Evolutionary conservation across 2,797 vertebrate genomes (phyloP).

Genomic region (Halcyon smyrnensis): DNA sequence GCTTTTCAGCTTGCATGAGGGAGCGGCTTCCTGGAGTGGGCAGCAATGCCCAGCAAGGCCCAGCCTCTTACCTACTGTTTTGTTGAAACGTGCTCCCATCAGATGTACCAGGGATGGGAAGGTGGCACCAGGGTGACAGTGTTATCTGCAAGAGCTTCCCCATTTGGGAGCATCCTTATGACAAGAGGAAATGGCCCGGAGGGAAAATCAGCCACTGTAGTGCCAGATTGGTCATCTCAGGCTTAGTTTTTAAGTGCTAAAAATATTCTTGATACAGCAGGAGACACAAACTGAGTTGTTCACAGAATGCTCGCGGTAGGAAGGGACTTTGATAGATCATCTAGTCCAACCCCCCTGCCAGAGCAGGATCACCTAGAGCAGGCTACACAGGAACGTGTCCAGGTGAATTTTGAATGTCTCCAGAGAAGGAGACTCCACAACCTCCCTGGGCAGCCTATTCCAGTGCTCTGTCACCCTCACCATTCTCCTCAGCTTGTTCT

Average conservation of each 20-base stretch:
- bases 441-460: too few species aligned
- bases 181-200: not conserved
- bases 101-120: not conserved
- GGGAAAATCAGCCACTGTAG: not conserved
- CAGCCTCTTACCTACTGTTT: not conserved
- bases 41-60: not conserved
- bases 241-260: not conserved
- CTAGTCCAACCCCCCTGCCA: too few species aligned
- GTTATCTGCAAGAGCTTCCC: not conserved
- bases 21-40: not conserved
- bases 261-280: not conserved
- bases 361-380: too few species aligned
- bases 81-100: not conserved
- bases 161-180: not conserved
- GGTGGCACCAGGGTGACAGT: not conserved
- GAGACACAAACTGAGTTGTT: not conserved
- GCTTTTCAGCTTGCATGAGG: not conserved
- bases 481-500: too few species aligned
- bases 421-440: too few species aligned
- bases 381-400: too few species aligned
- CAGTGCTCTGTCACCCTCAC: too few species aligned
- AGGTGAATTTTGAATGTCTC: too few species aligned
- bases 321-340: too few species aligned
- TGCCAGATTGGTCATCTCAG: not conserved
- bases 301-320: too few species aligned